These are phyloP conservation scores for Acholoe squamosa DNA, from an alignment of 2,888 invertebrate species.

Conservation along the genomic window DNA sequence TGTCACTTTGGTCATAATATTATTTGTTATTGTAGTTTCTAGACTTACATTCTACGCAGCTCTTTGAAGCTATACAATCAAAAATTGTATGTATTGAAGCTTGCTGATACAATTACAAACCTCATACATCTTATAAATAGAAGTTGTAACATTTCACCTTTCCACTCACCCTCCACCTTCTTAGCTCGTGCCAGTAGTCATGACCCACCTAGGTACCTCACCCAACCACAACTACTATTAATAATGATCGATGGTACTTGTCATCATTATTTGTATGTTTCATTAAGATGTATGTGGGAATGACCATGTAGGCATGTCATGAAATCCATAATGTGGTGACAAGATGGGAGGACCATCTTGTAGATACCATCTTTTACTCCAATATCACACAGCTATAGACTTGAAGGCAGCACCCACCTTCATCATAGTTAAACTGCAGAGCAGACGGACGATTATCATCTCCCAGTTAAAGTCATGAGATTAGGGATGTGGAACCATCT, in stretches of 20 bases:
- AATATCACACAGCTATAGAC: neutral
- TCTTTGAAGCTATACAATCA: too few species aligned
- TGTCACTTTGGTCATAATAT: too few species aligned
- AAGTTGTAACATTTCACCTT: too few species aligned
- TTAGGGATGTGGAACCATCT: neutral
- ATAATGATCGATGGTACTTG: conserved; percentile 1
- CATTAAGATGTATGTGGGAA: neutral
- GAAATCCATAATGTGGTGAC: neutral
- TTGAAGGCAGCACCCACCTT: neutral
- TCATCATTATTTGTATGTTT: neutral
- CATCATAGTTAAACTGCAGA: neutral
- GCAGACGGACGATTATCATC: neutral
- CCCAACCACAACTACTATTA: neutral
- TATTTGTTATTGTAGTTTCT: too few species aligned
- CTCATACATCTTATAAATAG: too few species aligned
- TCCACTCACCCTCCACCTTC: too few species aligned
- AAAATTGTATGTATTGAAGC: too few species aligned
- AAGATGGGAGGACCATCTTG: neutral
- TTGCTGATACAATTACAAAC: too few species aligned
- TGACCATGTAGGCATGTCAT: neutral
- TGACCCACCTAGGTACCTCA: too few species aligned
- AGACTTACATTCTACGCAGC: too few species aligned
- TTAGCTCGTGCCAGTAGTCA: too few species aligned
- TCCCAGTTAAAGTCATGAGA: neutral
- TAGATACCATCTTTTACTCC: neutral